These are phyloP conservation scores for Hirtodrosophila alboralis DNA, from an alignment of 2,888 invertebrate genomes.

Conservation along the genomic window DNA sequence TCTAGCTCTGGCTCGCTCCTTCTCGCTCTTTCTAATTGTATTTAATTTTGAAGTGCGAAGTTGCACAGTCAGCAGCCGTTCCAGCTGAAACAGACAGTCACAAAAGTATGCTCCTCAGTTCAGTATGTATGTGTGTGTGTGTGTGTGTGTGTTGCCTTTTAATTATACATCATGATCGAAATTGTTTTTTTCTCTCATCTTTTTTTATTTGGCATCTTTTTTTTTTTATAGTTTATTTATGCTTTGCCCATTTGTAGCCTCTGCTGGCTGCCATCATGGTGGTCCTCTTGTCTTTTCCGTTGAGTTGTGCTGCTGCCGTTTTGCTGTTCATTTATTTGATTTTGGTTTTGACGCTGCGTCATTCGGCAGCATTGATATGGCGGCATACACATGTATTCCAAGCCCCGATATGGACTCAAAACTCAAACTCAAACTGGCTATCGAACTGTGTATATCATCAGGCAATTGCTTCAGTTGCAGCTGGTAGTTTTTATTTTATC, in stretches of 20 bases:
- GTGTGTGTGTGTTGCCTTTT: conserved; percentile 64
- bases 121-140: conserved; percentile 7
- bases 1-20: conserved; percentile 8
- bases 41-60: conserved; percentile 80
- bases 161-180: conserved; percentile 79
- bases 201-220: conserved; percentile 70
- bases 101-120: conserved; percentile 31
- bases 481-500: conserved; percentile 20
- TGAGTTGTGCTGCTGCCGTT: conserved; percentile 61
- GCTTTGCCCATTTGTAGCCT: conserved; percentile 76
- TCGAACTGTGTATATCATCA: conserved; percentile 61
- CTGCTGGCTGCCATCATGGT: conserved; percentile 73
- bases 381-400: conserved; percentile 44
- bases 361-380: conserved; percentile 74
- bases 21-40: conserved; percentile 65
- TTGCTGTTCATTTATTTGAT: conserved; percentile 72
- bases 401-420: conserved; percentile 48
- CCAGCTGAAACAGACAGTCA: conserved; percentile 38
- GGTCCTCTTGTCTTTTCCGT: conserved; percentile 75
- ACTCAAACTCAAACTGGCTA: conserved; percentile 27
- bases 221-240: conserved; percentile 64
- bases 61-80: conserved; percentile 72
- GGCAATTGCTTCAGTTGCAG: conserved; percentile 21
- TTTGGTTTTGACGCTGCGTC: conserved; percentile 76
- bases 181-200: conserved; percentile 66